These are phyloP conservation scores for Oncorhynchus mykiss DNA, from an alignment of 2,113 vertebrate species.

Conservation along the genomic window DNA sequence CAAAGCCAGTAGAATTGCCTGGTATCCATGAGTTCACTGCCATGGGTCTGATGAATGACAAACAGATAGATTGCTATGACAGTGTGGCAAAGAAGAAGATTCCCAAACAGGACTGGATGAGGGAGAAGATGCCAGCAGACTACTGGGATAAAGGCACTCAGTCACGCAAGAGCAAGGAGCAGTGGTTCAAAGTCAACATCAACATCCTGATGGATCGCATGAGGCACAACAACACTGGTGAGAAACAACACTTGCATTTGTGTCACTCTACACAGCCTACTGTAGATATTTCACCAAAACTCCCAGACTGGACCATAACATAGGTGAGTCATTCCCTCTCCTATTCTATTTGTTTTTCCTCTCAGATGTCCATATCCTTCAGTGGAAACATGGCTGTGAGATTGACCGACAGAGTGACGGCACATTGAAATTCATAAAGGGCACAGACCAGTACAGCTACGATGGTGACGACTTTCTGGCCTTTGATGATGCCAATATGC, in stretches of 20 bases:
- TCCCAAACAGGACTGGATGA: conserved; percentile 61
- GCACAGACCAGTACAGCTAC: conserved; percentile 61
- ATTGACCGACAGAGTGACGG: accelerated
- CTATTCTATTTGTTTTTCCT: conserved; percentile 50
- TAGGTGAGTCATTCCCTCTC: not conserved
- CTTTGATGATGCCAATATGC: conserved; percentile 15
- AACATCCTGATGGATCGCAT: conserved; percentile 48
- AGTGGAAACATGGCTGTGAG: conserved; percentile 66
- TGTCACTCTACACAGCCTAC: no score
- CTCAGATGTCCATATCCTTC: conserved; percentile 53
- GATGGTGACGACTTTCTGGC: conserved; percentile 61
- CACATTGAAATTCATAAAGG: accelerated
- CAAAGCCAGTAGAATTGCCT: not conserved
- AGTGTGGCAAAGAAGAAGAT: conserved; percentile 7
- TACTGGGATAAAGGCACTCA: conserved; percentile 65
- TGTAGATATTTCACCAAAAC: no score
- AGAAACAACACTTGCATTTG: not conserved
- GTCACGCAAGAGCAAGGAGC: conserved; percentile 60
- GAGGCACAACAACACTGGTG: conserved; percentile 48
- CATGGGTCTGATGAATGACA: conserved; percentile 61
- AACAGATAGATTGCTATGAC: conserved; percentile 67
- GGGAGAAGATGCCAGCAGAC: accelerated
- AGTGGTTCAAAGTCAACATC: conserved; percentile 70
- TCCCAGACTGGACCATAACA: no score
- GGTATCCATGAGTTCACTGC: conserved; percentile 64